Conservation (phyloP, 2,797 vertebrate species). For the Enteromius anoplus region DNA sequence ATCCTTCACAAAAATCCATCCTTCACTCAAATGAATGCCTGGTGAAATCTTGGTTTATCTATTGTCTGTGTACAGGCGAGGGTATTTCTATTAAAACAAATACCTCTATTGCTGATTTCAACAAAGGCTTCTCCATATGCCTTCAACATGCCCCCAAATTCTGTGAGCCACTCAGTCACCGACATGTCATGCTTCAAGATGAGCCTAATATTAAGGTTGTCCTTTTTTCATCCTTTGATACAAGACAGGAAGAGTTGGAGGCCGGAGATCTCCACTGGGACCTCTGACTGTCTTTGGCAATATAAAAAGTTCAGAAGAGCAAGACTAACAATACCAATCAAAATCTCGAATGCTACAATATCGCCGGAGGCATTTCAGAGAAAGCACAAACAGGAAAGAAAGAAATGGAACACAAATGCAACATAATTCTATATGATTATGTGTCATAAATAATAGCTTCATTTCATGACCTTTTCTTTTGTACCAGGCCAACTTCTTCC, state of each 20-base stretch:
- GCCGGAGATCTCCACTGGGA: conserved; percentile 30
- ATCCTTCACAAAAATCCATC: background rate
- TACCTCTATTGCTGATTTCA: conserved; percentile 1
- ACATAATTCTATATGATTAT: background rate
- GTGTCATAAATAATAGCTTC: background rate
- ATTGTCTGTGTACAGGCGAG: background rate
- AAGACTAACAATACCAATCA: conserved; percentile 24
- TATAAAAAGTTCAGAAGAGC: conserved; percentile 19
- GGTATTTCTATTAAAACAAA: background rate
- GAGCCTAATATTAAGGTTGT: conserved; percentile 59
- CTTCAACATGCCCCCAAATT: conserved; percentile 29
- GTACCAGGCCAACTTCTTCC: conserved; percentile 26
- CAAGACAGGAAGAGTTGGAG: conserved; percentile 29
- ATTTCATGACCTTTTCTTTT: conserved; percentile 4
- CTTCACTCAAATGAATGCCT: background rate
- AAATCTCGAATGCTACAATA: conserved; percentile 19
- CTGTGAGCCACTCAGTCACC: conserved; percentile 24
- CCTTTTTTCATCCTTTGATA: conserved; percentile 44
- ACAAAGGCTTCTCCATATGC: conserved; percentile 12
- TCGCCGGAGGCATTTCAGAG: conserved; percentile 15
- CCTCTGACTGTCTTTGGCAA: conserved; percentile 23
- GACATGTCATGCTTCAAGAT: conserved; percentile 62
- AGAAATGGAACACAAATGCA: background rate
- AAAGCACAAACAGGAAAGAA: background rate
- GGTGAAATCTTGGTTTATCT: background rate